Percentiles rank a stretch among this genome's conserved stretches.
Evolutionary conservation across 2,113 vertebrate species (phyloP).

Genomic region (Nematolebias whitei): DNA sequence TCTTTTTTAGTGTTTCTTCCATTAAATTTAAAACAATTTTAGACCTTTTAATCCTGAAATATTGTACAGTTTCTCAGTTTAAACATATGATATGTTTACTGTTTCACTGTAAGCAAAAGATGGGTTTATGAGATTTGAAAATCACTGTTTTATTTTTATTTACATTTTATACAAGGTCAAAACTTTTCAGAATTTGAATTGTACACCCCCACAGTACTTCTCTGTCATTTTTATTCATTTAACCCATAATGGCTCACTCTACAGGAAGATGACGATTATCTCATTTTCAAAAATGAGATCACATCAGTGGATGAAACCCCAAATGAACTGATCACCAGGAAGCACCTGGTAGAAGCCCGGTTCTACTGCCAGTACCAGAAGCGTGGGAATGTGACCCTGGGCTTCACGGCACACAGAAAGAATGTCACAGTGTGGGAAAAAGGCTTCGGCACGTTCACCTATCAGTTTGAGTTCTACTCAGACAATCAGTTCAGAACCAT

Average conservation of each 20-base stretch:
- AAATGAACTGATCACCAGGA: conserved; percentile 63
- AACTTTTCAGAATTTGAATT: no score
- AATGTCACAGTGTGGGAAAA: conserved; percentile 62
- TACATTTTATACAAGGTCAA: no score
- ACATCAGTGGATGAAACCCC: conserved; percentile 29
- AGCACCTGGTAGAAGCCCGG: conserved; percentile 59
- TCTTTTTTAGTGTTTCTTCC: no score
- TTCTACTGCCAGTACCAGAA: conserved; percentile 78
- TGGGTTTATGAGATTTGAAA: no score
- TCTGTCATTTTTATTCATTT: not conserved
- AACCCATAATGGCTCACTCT: not conserved
- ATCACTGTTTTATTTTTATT: no score
- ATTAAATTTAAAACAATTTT: no score
- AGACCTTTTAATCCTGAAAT: no score
- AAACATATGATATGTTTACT: no score
- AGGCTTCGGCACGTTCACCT: conserved; percentile 76
- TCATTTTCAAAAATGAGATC: conserved; percentile 77
- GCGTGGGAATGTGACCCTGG: conserved; percentile 51
- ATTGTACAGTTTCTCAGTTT: no score
- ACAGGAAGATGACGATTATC: conserved; percentile 67
- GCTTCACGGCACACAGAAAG: conserved; percentile 58
- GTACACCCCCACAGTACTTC: no score
- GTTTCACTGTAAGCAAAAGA: no score
- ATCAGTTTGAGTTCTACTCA: conserved; percentile 75
- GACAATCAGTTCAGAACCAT: conserved; percentile 24